phyloP scores from a whole-genome alignment of 2,888 invertebrate genomes.

The Fragum whitleyi region DNA sequence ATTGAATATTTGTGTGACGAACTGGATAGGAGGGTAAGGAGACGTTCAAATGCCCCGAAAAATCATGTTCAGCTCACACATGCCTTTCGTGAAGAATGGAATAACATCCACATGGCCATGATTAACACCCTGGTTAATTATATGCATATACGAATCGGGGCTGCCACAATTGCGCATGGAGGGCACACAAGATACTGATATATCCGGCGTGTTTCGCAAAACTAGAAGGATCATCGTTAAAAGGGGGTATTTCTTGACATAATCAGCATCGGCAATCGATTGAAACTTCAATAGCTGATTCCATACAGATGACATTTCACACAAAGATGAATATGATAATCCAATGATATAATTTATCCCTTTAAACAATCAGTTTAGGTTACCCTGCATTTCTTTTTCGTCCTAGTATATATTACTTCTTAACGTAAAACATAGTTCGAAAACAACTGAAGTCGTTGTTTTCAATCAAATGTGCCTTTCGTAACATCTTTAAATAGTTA shows the following conservation, averaged over 20 bases:
- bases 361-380: not conserved
- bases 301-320: not conserved
- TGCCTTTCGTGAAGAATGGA: constrained; percentile 2
- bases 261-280: not conserved
- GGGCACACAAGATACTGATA: constrained; percentile 10
- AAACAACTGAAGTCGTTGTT: too few relatives aligned
- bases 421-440: too few relatives aligned
- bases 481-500: too few relatives aligned
- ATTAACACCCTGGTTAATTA: constrained; percentile 18
- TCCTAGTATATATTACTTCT: not conserved
- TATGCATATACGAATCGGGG: constrained; percentile 19
- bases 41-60: too few relatives aligned
- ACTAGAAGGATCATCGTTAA: not conserved
- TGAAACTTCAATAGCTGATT: constrained; percentile 10
- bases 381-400: constrained; percentile 4
- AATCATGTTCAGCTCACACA: too few relatives aligned
- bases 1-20: too few relatives aligned
- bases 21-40: not conserved
- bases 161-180: constrained; percentile 11
- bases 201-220: not conserved
- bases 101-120: constrained; percentile 3
- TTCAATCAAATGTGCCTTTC: too few relatives aligned
- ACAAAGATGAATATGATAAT: not conserved
- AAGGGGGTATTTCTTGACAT: not conserved
- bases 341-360: not conserved